Conservation (phyloP, 2,797 vertebrate genomes). For the Meda fulgida region DNA sequence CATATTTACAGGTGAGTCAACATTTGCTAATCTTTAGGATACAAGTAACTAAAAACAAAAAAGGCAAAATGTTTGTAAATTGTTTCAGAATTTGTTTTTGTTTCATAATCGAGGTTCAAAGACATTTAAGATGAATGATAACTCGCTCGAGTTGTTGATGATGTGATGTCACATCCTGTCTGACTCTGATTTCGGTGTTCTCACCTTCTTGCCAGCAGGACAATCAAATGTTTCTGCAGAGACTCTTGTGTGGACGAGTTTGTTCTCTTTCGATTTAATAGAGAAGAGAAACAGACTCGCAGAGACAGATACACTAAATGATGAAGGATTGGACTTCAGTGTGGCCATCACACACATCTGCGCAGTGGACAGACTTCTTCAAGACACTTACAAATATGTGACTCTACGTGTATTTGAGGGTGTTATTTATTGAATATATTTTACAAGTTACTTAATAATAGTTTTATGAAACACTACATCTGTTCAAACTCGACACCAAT, state of each 20-base stretch:
- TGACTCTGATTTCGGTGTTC: slow-evolving; percentile 31
- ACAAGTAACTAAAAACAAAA: no score
- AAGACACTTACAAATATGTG: slow-evolving; percentile 55
- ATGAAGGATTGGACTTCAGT: not conserved
- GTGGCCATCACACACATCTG: slow-evolving; percentile 68
- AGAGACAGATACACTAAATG: not conserved
- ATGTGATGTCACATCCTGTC: not conserved
- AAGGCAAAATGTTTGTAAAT: no score
- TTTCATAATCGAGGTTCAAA: no score
- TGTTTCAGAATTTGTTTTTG: no score
- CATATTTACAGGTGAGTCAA: not conserved
- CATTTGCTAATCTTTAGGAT: not conserved
- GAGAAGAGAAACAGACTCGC: not conserved
- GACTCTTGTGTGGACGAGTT: not conserved
- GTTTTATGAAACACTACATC: not conserved
- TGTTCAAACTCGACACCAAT: no score
- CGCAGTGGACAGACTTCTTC: slow-evolving; percentile 33
- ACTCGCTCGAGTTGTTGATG: no score
- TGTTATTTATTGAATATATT: slow-evolving; percentile 41
- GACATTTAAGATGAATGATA: no score
- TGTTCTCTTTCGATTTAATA: slow-evolving; percentile 47
- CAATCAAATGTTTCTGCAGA: slow-evolving; percentile 71
- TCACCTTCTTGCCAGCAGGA: slow-evolving; percentile 40
- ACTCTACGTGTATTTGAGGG: slow-evolving; percentile 59
- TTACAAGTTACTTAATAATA: not conserved